Evolutionary conservation across 30 jellyfish, hydroid and myxozoan species (phyloP), one percentile per base, ranked within the genome.

Genomic region (Aurelia aurita): DNA sequence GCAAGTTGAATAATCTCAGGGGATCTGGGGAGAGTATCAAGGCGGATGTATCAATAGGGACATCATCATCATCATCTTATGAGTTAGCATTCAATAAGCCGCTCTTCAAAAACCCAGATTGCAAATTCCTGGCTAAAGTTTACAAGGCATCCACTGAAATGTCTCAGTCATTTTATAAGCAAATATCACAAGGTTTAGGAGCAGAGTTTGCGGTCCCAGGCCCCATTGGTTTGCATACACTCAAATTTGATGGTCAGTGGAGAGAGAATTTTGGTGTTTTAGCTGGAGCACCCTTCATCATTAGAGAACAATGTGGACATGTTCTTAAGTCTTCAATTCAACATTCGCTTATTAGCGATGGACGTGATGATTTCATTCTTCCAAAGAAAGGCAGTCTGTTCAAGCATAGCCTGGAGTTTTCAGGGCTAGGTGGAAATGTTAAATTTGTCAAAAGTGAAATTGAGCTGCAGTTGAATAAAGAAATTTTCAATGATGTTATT

Each of bases 261-360:
- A 76, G 99, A 23, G 97, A 94, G 66, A 94, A 94, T 46, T 27
- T 13, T 28, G 93, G 70, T 35, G 89, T 88, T 2, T 58, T 75
- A 69, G 47, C 75, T 26, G 63, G 85, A 45, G 96, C 97, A 11
- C 99, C 99, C 35, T 94, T 94, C 74, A 70, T 54, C 12, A 73
- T 94, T 53, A 76, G 99, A 51, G 97, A 88, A 77, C 89, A 79
- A 68, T 87, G 96, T 45, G 99, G 99, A 9, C 97, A 94, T 80
- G 58, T 80, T 9, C 58, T 88, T 58, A 94, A 88, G 63, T 86
- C 99, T 18, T 74, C 99, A n/a, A 31, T 89, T 34, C 95, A 83
- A 69, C 97, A 94, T 67, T 46, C 88, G 15, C 61, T 94, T 31
- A 58, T 71, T 0, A 88, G 97, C 74, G 99, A 94, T 79, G 99